Conservation (phyloP, 2,113 vertebrate genomes). For the Tragelaphus strepsiceros region DNA sequence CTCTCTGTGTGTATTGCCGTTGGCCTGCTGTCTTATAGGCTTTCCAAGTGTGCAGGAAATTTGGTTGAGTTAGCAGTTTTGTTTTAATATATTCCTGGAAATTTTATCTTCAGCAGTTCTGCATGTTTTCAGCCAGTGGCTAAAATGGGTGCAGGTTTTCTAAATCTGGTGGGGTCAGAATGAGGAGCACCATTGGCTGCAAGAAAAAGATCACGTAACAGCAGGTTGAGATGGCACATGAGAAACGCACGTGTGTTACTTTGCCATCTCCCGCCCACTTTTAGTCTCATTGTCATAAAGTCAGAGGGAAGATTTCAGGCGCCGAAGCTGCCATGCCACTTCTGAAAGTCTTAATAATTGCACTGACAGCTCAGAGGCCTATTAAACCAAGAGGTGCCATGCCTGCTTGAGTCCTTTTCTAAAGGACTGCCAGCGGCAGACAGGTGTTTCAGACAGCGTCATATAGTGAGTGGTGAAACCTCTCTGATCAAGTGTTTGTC, state of each 20-base stretch:
- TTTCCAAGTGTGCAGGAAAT: constrained; percentile 54
- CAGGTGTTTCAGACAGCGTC: background rate
- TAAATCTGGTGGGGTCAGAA: background rate
- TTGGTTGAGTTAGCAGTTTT: constrained; percentile 51
- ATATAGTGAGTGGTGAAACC: background rate
- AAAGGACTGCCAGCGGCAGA: background rate
- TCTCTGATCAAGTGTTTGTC: background rate
- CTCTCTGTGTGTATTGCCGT: background rate
- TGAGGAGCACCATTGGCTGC: background rate
- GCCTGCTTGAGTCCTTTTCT: background rate
- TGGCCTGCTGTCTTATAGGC: constrained; percentile 48
- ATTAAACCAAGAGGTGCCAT: background rate
- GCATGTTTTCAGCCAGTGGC: constrained; percentile 43
- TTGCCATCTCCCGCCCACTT: background rate
- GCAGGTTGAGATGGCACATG: background rate
- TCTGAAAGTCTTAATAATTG: constrained; percentile 23
- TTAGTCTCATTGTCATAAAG: background rate
- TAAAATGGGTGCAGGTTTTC: constrained; percentile 44
- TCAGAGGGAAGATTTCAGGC: background rate
- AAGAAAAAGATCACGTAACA: background rate
- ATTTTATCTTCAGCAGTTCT: constrained; percentile 49
- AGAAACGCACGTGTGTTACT: background rate
- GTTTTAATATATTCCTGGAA: constrained; percentile 66
- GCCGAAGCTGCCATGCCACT: background rate
- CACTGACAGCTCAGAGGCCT: background rate